phyloP scores from a whole-genome alignment of 1,140 invertebrate species.

The Bactericera cockerelli region DNA sequence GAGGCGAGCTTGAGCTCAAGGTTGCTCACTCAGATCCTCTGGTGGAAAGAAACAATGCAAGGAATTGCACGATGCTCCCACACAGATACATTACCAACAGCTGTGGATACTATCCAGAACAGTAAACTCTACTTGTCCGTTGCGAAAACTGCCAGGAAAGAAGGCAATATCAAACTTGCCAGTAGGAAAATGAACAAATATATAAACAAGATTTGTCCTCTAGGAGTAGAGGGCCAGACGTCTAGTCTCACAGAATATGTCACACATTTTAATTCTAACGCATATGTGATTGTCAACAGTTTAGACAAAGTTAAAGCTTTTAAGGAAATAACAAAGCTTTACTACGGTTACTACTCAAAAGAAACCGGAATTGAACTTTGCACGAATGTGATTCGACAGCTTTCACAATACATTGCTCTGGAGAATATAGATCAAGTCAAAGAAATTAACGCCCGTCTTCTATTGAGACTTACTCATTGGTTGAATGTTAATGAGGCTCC shows the following conservation, averaged over 20 bases:
- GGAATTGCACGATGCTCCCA: neutral
- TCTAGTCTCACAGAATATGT: too few species aligned
- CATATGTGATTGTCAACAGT: neutral
- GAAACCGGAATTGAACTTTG: neutral
- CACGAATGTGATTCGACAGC: neutral
- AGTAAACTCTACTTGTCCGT: conserved; percentile 32
- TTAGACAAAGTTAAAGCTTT: conserved; percentile 23
- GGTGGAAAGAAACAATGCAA: conserved; percentile 44
- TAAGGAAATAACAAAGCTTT: conserved; percentile 29
- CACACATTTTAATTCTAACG: too few species aligned
- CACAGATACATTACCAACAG: neutral
- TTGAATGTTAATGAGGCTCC: conserved; percentile 27
- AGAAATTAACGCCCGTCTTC: conserved; percentile 48
- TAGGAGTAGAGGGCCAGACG: neutral
- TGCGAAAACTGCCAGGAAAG: conserved; percentile 58
- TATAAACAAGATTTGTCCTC: conserved; percentile 4
- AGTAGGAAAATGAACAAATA: conserved; percentile 39
- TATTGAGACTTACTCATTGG: conserved; percentile 61
- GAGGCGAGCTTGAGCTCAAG: conserved; percentile 8
- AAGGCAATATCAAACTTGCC: conserved; percentile 58
- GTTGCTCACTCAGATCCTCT: conserved; percentile 38
- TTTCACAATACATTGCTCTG: neutral
- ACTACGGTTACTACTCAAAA: conserved; percentile 22
- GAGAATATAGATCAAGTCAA: neutral
- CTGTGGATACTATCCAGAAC: neutral